phyloP scores from a whole-genome alignment of 2,888 invertebrate species.

The Drosophila yooni region DNA sequence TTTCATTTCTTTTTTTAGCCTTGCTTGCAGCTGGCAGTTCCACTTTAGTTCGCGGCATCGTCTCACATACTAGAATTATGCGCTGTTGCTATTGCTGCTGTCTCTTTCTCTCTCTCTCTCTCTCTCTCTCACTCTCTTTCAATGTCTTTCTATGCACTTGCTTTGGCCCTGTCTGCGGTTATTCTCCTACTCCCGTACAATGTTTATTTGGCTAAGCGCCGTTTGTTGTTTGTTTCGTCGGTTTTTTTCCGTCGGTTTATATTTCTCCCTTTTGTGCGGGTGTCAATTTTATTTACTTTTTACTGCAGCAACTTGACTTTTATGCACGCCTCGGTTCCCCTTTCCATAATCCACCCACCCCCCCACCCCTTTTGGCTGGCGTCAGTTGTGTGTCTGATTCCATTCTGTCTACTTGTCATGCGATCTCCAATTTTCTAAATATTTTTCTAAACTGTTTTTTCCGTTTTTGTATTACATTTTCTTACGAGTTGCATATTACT shows the following conservation, averaged over 20 bases:
- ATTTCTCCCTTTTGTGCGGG: constrained; percentile 54
- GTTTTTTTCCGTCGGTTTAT: constrained; percentile 43
- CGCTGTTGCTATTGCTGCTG: constrained; percentile 12
- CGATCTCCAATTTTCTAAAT: constrained; percentile 11
- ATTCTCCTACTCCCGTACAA: constrained; percentile 21
- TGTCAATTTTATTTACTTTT: constrained; percentile 68
- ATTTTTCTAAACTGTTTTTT: not conserved
- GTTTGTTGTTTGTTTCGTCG: constrained; percentile 56
- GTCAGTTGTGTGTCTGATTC: constrained; percentile 6
- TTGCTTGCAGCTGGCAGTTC: constrained; percentile 49
- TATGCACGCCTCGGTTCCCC: constrained; percentile 39
- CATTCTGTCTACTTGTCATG: constrained; percentile 4
- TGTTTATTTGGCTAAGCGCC: constrained; percentile 72
- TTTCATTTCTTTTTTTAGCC: constrained; percentile 33
- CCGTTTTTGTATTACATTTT: not conserved
- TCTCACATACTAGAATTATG: constrained; percentile 22
- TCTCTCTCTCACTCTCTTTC: not conserved
- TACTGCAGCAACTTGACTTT: constrained; percentile 63
- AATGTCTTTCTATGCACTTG: constrained; percentile 23
- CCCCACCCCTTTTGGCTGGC: not conserved
- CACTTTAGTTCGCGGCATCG: constrained; percentile 36
- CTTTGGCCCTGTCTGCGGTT: constrained; percentile 43
- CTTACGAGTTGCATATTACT: not conserved
- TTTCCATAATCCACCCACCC: not conserved
- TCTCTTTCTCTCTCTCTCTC: not conserved